Evolutionary conservation across 2,113 vertebrate species (phyloP), one percentile per base, ranked within the genome.

Genomic region (Lycocorax pyrrhopterus): DNA sequence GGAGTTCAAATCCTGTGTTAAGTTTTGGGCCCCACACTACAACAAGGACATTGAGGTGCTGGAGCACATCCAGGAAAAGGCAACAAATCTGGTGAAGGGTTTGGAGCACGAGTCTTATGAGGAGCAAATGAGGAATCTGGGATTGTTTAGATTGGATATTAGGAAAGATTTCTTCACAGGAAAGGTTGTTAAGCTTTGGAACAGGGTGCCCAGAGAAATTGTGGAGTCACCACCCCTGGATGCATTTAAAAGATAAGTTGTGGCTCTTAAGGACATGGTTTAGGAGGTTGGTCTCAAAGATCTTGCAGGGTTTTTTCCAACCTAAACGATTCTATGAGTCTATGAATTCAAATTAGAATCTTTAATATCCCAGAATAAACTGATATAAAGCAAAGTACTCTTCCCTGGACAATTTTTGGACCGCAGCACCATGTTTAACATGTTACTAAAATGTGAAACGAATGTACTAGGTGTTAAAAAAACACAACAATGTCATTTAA

Each of bases 31-130:
- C 13, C 3, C 20, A 69, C 49, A n/a, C 13, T 27, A 9, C 5
- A 53, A 16, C 17, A 62, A 56, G 2, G 16, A 47, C 7, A 12
- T 1, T 6, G 19, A 62, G 5, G 19, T 23, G 37, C 19, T 56
- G 23, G 41, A 77, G 8, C 1, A 0, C 3, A 4, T 29, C 29
- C 33, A 51, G 12, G 16, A 44, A 53, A 53, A 58, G 21, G 18
- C 8, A n/a, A 32, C 17, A 60, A 79, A 85, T 22, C 7, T 20
- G 39, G 4, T 41, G 46, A 67, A 53, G 37, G 4, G 4, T 43
- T n/a, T 41, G 68, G 18, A 53, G 10, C 6, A 10, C 2, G 0
- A 66, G 29, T 30, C 44, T 30, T 46, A 25, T n/a, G n/a, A 66
- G n/a, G 17, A 60, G 17, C 20, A 29, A 15, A 10, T 35, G 52